A percentile compares a stretch with the other conserved stretches of the same genome.
Evolutionary conservation across 2,888 invertebrate species (phyloP).

Genomic region (Zygogramma bicolorata): DNA sequence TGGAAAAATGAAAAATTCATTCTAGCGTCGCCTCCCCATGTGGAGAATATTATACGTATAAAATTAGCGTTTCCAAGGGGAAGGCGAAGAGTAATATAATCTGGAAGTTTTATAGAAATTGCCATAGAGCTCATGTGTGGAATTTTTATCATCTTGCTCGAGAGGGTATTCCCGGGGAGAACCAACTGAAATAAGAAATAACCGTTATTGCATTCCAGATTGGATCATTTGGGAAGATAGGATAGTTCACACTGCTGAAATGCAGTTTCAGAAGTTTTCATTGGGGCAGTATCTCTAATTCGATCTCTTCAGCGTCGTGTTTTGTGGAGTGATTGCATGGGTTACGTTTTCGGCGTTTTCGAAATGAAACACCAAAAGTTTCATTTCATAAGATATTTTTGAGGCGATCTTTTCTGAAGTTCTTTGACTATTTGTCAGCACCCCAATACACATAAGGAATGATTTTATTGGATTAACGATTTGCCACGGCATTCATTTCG

Average conservation of each 20-base stretch:
- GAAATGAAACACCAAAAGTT: no score
- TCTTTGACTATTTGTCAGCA: no score
- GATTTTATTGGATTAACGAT: no score
- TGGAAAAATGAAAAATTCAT: slow-evolving; percentile 17
- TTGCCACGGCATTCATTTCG: no score
- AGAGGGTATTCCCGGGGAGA: not conserved
- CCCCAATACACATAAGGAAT: no score
- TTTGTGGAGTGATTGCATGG: not conserved
- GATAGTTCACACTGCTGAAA: not conserved
- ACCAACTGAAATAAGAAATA: not conserved
- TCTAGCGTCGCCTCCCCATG: not conserved
- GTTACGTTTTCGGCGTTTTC: not conserved
- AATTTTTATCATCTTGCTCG: slow-evolving; percentile 20
- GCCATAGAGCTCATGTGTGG: slow-evolving; percentile 23
- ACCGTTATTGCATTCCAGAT: slow-evolving; percentile 6
- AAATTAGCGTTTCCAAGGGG: slow-evolving; percentile 2
- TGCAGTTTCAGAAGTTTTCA: not conserved
- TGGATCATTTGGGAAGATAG: not conserved
- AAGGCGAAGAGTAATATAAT: slow-evolving; percentile 16
- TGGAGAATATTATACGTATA: slow-evolving; percentile 13
- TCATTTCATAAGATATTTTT: no score
- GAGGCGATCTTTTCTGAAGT: no score
- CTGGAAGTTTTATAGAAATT: slow-evolving; percentile 25
- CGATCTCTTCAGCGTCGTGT: not conserved
- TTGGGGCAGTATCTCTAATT: not conserved